phyloP scores from a whole-genome alignment of 2,797 vertebrate genomes.

The Characodon lateralis region DNA sequence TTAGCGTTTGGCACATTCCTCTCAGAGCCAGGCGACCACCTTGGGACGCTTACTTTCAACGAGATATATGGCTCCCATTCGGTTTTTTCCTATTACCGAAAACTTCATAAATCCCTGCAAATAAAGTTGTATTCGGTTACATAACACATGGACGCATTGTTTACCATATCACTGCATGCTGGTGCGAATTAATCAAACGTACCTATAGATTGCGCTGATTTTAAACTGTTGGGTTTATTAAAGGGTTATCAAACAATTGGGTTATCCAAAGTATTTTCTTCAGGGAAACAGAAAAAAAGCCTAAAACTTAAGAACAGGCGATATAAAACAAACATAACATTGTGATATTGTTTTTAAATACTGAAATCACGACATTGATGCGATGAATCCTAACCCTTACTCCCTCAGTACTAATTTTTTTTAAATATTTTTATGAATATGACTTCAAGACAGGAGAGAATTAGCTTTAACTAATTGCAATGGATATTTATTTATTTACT shows the following conservation, averaged over 20 bases:
- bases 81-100: background rate
- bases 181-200: background rate
- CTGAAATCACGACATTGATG: background rate
- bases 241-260: background rate
- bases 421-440: background rate
- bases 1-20: conserved; percentile 72
- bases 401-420: background rate
- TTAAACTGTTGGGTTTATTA: background rate
- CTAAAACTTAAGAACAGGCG: background rate
- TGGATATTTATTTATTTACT: background rate
- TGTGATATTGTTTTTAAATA: background rate
- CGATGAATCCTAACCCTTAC: background rate
- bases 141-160: background rate
- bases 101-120: background rate
- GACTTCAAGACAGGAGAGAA: background rate
- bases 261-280: background rate
- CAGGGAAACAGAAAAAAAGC: background rate
- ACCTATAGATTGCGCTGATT: background rate
- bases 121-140: background rate
- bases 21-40: conserved; percentile 40
- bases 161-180: background rate
- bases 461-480: background rate
- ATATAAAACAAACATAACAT: background rate
- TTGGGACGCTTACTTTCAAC: conserved; percentile 22
- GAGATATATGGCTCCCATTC: background rate